These are phyloP conservation scores for Myotis planiceps DNA, from an alignment of 2,797 vertebrate genomes.

Conservation along the genomic window DNA sequence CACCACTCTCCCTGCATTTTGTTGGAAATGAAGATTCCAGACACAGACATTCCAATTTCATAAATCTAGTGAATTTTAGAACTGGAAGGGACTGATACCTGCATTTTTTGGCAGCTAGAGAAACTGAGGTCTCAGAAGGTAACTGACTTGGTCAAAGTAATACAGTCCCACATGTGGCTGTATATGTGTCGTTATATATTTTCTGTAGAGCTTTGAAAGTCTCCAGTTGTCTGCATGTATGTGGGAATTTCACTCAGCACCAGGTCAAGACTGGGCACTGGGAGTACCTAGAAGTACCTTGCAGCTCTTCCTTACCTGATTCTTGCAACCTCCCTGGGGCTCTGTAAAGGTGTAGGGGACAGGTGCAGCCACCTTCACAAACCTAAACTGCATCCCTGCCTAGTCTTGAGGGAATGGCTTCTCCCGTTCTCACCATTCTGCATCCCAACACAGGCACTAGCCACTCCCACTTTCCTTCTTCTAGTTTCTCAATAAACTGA, in stretches of 20 bases:
- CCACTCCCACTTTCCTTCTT: neutral
- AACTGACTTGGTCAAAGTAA: neutral
- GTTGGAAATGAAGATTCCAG: neutral
- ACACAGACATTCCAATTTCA: neutral
- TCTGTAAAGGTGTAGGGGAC: neutral
- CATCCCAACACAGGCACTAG: neutral
- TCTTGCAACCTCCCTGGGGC: neutral
- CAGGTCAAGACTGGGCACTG: neutral
- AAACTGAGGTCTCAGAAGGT: conserved; percentile 31
- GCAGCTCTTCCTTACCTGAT: neutral
- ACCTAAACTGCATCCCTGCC: neutral
- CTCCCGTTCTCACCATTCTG: neutral
- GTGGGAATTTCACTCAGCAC: neutral
- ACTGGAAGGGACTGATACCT: neutral
- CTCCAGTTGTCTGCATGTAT: neutral
- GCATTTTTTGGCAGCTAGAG: neutral
- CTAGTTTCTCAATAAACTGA: neutral
- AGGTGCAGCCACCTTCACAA: neutral
- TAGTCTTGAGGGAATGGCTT: neutral
- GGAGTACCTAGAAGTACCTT: neutral
- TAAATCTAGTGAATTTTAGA: neutral
- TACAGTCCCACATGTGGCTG: neutral
- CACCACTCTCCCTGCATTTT: neutral
- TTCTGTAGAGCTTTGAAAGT: neutral
- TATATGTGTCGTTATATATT: neutral